Evolutionary conservation across 2,888 invertebrate genomes (phyloP).

Genomic region (Trachelus stipa): DNA sequence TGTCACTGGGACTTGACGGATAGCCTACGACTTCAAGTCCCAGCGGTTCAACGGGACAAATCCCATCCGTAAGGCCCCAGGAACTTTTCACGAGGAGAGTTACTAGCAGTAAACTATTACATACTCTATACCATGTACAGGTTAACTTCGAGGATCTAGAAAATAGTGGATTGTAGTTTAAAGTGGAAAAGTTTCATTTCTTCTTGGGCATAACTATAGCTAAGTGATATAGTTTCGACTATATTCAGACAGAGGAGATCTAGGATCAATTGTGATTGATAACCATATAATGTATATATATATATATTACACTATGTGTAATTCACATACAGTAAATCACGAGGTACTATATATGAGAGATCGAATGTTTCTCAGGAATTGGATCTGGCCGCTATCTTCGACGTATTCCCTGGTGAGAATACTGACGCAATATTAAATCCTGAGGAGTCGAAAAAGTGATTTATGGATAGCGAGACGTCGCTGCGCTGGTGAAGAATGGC

Average conservation of each 20-base stretch:
- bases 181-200: not conserved
- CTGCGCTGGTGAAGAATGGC: conserved; percentile 4
- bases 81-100: not conserved
- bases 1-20: not conserved
- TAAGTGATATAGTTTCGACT: not conserved
- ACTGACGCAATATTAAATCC: conserved; percentile 49
- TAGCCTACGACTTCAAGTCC: not conserved
- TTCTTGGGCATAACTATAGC: not conserved
- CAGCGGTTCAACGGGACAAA: not conserved
- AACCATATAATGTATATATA: too few relatives aligned
- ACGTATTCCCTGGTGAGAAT: not conserved
- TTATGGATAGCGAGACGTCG: conserved; percentile 28
- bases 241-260: not conserved
- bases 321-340: not conserved
- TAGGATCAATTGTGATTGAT: not conserved
- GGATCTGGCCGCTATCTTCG: not conserved
- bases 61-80: not conserved
- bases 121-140: not conserved
- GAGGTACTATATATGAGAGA: not conserved
- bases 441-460: conserved; percentile 45
- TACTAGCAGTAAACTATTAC: not conserved
- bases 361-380: not conserved
- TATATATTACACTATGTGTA: too few relatives aligned
- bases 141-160: not conserved
- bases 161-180: not conserved